phyloP scores from a whole-genome alignment of 2,888 invertebrate genomes.

The Drosophila pegasa region DNA sequence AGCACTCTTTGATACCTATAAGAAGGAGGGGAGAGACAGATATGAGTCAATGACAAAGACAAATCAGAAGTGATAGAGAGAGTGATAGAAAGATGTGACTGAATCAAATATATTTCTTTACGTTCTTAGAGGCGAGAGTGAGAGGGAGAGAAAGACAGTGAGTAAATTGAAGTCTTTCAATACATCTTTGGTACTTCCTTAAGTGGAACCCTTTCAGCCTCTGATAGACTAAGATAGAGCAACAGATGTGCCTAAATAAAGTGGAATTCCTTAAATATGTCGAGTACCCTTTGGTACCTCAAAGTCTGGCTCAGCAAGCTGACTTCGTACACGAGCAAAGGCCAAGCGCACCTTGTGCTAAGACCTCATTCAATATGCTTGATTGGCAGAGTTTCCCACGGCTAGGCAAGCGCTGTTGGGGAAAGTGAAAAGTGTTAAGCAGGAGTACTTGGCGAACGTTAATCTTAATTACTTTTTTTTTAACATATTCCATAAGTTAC shows the following conservation, averaged over 20 bases:
- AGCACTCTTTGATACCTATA: too few relatives aligned
- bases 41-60: too few relatives aligned
- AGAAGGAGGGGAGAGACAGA: too few relatives aligned
- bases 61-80: too few relatives aligned
- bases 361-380: constrained; percentile 7
- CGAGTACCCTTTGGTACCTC: not conserved
- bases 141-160: not conserved
- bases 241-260: too few relatives aligned
- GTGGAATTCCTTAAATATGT: not conserved
- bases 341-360: not conserved
- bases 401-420: constrained; percentile 39
- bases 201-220: not conserved
- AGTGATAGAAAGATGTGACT: too few relatives aligned
- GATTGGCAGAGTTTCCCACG: constrained; percentile 68
- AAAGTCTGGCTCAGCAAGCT: not conserved
- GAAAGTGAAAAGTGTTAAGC: constrained; percentile 50
- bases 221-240: not conserved
- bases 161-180: not conserved
- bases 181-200: not conserved
- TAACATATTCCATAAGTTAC: constrained; percentile 32
- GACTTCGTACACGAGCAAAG: not conserved
- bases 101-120: too few relatives aligned
- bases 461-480: constrained; percentile 64
- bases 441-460: constrained; percentile 55
- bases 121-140: too few relatives aligned